A percentile compares a stretch with the other conserved stretches of the same genome.
Conservation (phyloP, 2,113 vertebrate species). For the Nerophis ophidion region DNA sequence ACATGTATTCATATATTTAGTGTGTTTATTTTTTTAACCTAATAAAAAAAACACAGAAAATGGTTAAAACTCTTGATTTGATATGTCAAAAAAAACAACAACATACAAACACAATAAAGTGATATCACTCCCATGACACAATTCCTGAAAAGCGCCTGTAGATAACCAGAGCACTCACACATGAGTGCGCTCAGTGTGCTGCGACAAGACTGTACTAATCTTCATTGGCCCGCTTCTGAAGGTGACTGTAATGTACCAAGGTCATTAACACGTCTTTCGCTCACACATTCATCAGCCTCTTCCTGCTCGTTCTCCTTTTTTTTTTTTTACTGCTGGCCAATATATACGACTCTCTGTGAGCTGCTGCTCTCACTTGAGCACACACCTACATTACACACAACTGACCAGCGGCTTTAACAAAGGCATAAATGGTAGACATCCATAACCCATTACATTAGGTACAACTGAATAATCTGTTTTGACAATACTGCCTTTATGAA, state of each 20-base stretch:
- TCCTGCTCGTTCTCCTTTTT: conserved; percentile 30
- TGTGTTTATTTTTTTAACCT: no score
- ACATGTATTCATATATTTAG: no score
- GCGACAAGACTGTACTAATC: conserved; percentile 40
- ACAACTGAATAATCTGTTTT: background rate
- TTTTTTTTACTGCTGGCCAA: conserved; percentile 59
- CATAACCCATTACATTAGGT: background rate
- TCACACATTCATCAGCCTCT: conserved; percentile 61
- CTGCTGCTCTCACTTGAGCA: conserved; percentile 35
- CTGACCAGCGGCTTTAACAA: conserved; percentile 21
- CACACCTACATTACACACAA: conserved; percentile 36
- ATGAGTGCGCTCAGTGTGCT: conserved; percentile 13
- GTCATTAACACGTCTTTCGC: conserved; percentile 69
- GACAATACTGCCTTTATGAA: no score
- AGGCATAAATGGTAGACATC: conserved; percentile 12
- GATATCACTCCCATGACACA: background rate
- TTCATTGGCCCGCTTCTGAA: conserved; percentile 53
- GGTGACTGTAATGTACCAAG: conserved; percentile 64
- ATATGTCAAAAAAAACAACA: no score
- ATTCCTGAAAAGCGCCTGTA: conserved; percentile 8
- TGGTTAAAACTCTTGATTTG: no score
- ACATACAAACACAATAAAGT: background rate
- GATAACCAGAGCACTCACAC: conserved; percentile 9
- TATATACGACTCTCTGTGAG: conserved; percentile 56
- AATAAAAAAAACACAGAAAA: no score